phyloP scores from a whole-genome alignment of 2,888 invertebrate species.

The Hypercompe scribonia region DNA sequence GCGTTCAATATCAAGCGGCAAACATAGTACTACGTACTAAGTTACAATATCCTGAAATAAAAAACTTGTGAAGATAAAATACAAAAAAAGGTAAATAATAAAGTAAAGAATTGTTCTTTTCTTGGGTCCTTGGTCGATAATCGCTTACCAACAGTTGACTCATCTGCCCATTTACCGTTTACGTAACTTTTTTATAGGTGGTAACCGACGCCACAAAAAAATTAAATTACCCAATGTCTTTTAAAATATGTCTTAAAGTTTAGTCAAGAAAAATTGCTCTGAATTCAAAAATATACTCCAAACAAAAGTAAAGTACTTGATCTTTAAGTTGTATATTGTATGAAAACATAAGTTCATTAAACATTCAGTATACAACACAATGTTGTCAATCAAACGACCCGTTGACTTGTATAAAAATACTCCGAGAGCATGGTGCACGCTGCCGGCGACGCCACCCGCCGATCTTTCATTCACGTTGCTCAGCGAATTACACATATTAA shows the following conservation, averaged over 20 bases:
- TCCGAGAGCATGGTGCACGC: slow-evolving; percentile 33
- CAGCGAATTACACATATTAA: slow-evolving; percentile 80
- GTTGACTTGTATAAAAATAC: slow-evolving; percentile 82
- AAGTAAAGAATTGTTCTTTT: too few relatives aligned
- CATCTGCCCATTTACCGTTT: too few relatives aligned
- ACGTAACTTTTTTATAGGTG: too few relatives aligned
- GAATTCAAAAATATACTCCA: neutral
- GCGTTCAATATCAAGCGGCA: too few relatives aligned
- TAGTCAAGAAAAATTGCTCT: neutral
- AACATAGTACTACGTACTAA: too few relatives aligned
- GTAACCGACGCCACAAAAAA: too few relatives aligned
- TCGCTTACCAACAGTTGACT: too few relatives aligned
- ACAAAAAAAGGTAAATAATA: too few relatives aligned
- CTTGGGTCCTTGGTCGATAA: too few relatives aligned
- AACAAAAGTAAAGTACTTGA: neutral
- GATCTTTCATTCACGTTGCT: slow-evolving; percentile 69
- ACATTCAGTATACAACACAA: slow-evolving; percentile 67
- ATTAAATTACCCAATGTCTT: neutral
- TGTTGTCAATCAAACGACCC: slow-evolving; percentile 75
- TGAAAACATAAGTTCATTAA: slow-evolving; percentile 65
- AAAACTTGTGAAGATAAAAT: too few relatives aligned
- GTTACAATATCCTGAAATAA: too few relatives aligned
- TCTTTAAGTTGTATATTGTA: slow-evolving; percentile 17
- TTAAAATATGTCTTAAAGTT: neutral
- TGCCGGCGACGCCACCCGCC: slow-evolving; percentile 50